Percentiles rank a stretch among this genome's conserved stretches.
Evolutionary conservation across 2,113 vertebrate genomes (phyloP).

Genomic region (Syrmaticus mikado): DNA sequence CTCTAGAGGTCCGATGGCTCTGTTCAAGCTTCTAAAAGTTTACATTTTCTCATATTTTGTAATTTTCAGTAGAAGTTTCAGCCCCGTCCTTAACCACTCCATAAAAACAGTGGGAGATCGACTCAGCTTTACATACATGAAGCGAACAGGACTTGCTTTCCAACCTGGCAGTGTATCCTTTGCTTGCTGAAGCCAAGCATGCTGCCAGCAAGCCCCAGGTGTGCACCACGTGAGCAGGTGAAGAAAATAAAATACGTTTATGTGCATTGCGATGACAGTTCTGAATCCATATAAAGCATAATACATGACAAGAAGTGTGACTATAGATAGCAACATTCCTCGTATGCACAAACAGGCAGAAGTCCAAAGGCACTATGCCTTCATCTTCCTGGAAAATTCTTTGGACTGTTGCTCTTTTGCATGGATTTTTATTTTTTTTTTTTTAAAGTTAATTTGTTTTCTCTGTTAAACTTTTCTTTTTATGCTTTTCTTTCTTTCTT

Average conservation of each 20-base stretch:
- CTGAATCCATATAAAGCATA: conserved; percentile 66
- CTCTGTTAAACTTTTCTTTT: neutral
- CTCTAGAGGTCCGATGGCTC: neutral
- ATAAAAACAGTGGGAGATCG: conserved; percentile 46
- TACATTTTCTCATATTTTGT: neutral
- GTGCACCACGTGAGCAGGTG: conserved; percentile 71
- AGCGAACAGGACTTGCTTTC: conserved; percentile 42
- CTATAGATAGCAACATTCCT: conserved; percentile 58
- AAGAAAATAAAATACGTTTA: conserved; percentile 75
- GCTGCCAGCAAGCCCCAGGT: conserved; percentile 68
- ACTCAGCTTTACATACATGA: neutral
- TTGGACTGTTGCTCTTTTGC: neutral
- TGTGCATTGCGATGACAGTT: conserved; percentile 67
- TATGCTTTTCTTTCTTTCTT: neutral
- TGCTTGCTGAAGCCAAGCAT: neutral
- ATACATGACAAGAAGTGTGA: conserved; percentile 46
- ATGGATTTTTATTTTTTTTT: neutral
- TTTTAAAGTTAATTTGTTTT: neutral
- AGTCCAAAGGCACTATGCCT: conserved; percentile 55
- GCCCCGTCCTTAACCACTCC: conserved; percentile 42
- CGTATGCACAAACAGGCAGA: conserved; percentile 40
- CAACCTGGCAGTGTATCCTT: conserved; percentile 56
- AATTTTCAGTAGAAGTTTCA: conserved; percentile 49
- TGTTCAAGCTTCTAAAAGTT: neutral
- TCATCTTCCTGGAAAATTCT: conserved; percentile 40